These are phyloP conservation scores for Chironomus striatipennis DNA, from an alignment of 1,140 invertebrate genomes.

Conservation along the genomic window DNA sequence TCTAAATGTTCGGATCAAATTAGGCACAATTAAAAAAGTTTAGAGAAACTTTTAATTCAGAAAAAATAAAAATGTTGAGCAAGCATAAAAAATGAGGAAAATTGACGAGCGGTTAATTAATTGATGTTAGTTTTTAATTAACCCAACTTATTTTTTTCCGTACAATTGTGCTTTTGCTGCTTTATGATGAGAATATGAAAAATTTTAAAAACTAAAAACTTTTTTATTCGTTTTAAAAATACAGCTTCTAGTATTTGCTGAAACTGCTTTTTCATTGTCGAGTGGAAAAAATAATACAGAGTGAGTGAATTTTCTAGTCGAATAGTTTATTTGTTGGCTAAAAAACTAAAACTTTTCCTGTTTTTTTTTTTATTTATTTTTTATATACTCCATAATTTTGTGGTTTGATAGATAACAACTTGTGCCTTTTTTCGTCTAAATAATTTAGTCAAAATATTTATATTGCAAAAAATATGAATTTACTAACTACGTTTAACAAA, in stretches of 20 bases:
- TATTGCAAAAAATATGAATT: no score
- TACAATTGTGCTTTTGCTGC: no score
- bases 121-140: constrained; percentile 10
- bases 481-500: no score
- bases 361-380: constrained; percentile 5
- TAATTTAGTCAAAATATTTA: no score
- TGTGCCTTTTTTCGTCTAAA: no score
- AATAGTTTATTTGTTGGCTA: constrained; percentile 3
- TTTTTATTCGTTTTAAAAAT: constrained; percentile 1
- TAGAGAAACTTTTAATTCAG: neutral
- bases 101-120: constrained; percentile 13
- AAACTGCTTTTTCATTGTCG: constrained; percentile 12
- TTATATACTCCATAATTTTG: neutral
- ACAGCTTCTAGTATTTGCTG: neutral
- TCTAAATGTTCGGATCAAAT: neutral
- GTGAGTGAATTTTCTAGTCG: constrained; percentile 2
- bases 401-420: no score
- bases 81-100: neutral
- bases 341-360: neutral
- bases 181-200: no score
- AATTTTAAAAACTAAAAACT: neutral
- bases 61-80: neutral
- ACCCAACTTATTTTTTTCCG: neutral
- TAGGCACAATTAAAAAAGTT: constrained; percentile 9
- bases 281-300: neutral